Conservation (phyloP, 1,140 invertebrate species). For the Heliconius nattereri region DNA sequence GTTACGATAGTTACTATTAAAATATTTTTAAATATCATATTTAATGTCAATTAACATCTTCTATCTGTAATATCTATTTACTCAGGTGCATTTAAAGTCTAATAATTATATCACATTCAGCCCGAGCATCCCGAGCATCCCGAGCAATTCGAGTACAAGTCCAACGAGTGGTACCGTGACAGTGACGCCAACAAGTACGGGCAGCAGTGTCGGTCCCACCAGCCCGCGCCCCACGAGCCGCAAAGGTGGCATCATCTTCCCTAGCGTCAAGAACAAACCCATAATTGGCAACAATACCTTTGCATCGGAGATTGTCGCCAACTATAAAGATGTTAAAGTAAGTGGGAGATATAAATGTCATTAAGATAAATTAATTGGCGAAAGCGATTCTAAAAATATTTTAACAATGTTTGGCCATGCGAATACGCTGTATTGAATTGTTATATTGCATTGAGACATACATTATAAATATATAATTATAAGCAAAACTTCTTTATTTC, state of each 20-base stretch:
- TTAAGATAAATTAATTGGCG: background rate
- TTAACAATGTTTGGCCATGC: background rate
- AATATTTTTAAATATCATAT: slow-evolving; percentile 16
- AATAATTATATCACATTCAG: slow-evolving; percentile 69
- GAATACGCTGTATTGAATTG: background rate
- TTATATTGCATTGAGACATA: background rate
- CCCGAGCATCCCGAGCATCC: slow-evolving; percentile 53
- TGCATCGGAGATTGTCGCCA: slow-evolving; percentile 86
- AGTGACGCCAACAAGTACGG: slow-evolving; percentile 52
- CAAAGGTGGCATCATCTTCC: slow-evolving; percentile 92
- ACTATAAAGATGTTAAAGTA: slow-evolving; percentile 92
- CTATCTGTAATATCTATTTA: background rate
- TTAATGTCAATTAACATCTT: slow-evolving; percentile 15
- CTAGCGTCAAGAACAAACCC: slow-evolving; percentile 94
- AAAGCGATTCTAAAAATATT: background rate
- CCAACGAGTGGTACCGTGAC: slow-evolving; percentile 53
- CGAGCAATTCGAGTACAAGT: slow-evolving; percentile 56
- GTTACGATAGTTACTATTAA: background rate
- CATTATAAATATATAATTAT: background rate
- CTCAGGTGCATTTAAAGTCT: slow-evolving; percentile 43
- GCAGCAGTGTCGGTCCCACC: slow-evolving; percentile 49
- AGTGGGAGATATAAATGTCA: slow-evolving; percentile 56
- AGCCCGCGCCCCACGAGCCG: slow-evolving; percentile 75
- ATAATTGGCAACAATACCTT: slow-evolving; percentile 91
- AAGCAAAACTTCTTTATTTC: background rate